A percentile compares a stretch with the other conserved stretches of the same genome.
Conservation (phyloP, 2,113 vertebrate species). For the Aplodontia rufa region DNA sequence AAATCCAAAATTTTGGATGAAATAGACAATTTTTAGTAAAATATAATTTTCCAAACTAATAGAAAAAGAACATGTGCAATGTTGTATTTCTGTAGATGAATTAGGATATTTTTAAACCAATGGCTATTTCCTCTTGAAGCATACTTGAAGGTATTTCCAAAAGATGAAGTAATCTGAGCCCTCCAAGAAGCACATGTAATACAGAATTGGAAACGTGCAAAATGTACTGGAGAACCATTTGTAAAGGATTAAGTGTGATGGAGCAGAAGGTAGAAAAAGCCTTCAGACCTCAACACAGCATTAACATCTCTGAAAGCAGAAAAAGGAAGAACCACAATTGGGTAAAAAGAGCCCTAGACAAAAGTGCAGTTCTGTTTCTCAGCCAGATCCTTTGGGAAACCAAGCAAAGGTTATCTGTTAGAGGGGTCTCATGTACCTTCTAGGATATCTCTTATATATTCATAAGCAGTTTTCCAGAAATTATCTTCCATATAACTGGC, state of each 20-base stretch:
- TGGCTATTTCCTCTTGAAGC: conserved; percentile 29
- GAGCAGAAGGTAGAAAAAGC: not conserved
- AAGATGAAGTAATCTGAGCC: not conserved
- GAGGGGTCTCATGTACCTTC: not conserved
- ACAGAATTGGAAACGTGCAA: not conserved
- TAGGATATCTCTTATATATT: not conserved
- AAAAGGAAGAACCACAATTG: not conserved
- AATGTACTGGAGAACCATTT: not conserved
- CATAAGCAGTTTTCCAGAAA: conserved; percentile 22
- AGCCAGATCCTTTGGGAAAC: not conserved
- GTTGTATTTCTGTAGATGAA: not conserved
- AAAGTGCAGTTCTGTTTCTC: not conserved
- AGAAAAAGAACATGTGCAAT: not conserved
- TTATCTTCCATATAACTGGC: not conserved
- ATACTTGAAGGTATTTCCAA: not conserved
- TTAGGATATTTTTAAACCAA: not conserved
- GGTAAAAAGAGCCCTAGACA: not conserved
- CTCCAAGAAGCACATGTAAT: not conserved
- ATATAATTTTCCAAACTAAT: not conserved
- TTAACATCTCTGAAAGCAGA: not conserved
- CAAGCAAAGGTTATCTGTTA: not conserved
- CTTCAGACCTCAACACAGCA: not conserved
- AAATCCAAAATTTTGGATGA: not conserved
- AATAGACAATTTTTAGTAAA: not conserved
- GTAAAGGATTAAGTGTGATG: not conserved